Evolutionary conservation across 2,797 vertebrate genomes (phyloP), one percentile per base, ranked within the genome.

Genomic region (Aeoliscus strigatus): DNA sequence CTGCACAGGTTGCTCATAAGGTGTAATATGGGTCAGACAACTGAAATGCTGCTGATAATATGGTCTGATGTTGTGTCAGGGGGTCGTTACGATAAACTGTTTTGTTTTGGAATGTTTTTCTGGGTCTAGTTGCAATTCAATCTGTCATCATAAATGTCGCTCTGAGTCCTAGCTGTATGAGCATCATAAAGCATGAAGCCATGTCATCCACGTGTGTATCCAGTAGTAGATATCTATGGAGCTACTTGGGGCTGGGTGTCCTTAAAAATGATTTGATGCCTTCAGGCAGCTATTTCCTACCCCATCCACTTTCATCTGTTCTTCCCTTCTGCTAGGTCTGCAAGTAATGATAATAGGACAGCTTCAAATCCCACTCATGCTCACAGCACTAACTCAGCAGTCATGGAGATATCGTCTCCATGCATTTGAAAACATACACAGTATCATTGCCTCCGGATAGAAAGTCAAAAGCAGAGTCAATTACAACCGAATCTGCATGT

Each of bases 191-290:
- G 31, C 42, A 55, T 24, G 13, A 21, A 35, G 24, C 9, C 30
- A n/a, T 39, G 14, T 47, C 31, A 10, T 42, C 41, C 21, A 8
- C 34, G 39, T 13, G 39, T 43, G n/a, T n/a, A n/a, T 27, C 7
- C 14, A 15, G 18, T 12, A 16, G 42, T n/a, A 30, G 21, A 31
- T 25, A 9, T 23, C 39, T 38, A 26, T 13, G n/a, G 28, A 59
- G 21, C 25, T 37, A 28, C 57, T 38, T 45, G 40, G 33, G 37
- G 51, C 39, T 29, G 39, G 35, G 25, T 18, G 17, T 51, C 27
- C 30, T 44, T 71, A 44, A 47, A 53, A 54, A 52, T 42, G 33
- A 55, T 50, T 46, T 42, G 41, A 64, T 78, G 53, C 43, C 53
- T 65, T 49, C 39, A 34, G 62, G 68, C 68, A 65, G 55, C 40